Base-by-base conservation (phyloP, 2,797 vertebrate genomes). In the Phyllotis vaccarum region DNA sequence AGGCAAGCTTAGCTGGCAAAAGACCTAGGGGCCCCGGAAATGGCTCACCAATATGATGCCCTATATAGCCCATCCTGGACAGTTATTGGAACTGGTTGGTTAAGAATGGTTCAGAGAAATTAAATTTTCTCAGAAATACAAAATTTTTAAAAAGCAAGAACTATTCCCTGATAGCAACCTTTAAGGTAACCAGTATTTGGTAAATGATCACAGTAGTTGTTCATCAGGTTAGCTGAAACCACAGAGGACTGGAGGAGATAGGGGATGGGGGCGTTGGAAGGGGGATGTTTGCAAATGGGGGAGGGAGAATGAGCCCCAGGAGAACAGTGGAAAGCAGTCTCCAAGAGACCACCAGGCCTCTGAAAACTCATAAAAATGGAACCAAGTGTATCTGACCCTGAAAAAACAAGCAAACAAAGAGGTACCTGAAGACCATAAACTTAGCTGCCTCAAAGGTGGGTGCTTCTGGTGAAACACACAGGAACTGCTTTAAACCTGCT, bases 41-140 rank as follows among this genome's bases (percentile, higher is more conserved):
- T 54, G 52, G 79, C 54, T 86, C 66, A 72, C 62, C 37, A 85
- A 75, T 68, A 89, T 79, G 54, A 29, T 24, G 40, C 58, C 34
- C 56, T 21, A 2, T 64, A 58, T 1, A 88, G 60, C 34, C 40
- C 13, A 34, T 80, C 12, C 52, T 3, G 52, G 52, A 34, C 22
- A 49, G 29, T 94, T 88, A 81, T 2, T 72, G 52, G 40, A 83
- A 74, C 1, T 81, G 49, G 31, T 4, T 81, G 54, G 17, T 22
- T 74, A 94, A 92, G 60, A 93, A 87, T 2, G 72, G 79, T 94
- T 95, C 10, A 2, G 49, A 46, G 83, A 96, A 95, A 91, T 79
- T 62, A 16, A 49, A 66, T 11, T 58, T 68, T n/a, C 91, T 87
- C 49, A 62, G 83, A 68, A 74, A 86, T 91, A 93, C 68, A 93